Evolutionary conservation across 2,888 invertebrate species (phyloP).

Genomic region (Elegia similella): DNA sequence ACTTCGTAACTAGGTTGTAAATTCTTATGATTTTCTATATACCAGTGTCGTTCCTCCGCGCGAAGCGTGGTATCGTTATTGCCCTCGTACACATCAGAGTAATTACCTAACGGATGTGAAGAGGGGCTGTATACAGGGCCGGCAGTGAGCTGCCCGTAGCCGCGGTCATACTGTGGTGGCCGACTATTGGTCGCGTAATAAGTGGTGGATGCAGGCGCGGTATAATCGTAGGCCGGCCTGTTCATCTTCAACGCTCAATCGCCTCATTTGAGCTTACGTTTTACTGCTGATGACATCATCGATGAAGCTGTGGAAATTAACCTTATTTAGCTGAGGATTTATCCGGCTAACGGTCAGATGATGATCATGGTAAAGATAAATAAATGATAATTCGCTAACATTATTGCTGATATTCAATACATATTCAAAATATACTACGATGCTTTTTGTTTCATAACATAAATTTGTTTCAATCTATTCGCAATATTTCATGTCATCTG

Average conservation of each 20-base stretch:
- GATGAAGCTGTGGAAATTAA: constrained; percentile 39
- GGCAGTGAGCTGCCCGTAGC: constrained; percentile 67
- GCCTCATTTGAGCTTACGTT: constrained; percentile 74
- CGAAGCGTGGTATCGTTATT: constrained; percentile 77
- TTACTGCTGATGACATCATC: constrained; percentile 46
- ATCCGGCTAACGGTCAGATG: no score
- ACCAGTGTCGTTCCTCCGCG: constrained; percentile 78
- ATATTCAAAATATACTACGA: constrained; percentile 9
- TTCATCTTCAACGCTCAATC: constrained; percentile 74
- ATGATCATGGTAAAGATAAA: no score
- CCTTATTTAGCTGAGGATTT: constrained; percentile 20
- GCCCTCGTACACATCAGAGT: constrained; percentile 77
- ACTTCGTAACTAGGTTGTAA: constrained; percentile 65
- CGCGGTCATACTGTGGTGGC: constrained; percentile 72
- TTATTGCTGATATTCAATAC: not conserved
- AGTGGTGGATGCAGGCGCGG: constrained; percentile 73
- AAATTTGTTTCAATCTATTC: not conserved
- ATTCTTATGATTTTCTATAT: constrained; percentile 77
- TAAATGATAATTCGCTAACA: not conserved
- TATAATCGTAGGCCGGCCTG: constrained; percentile 78
- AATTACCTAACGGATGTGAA: constrained; percentile 72
- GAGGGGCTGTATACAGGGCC: constrained; percentile 70
- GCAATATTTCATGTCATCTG: not conserved
- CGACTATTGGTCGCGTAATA: constrained; percentile 71
- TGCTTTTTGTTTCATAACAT: constrained; percentile 8